phyloP scores from a whole-genome alignment of 1,140 invertebrate genomes.

The Zaprionus davidi region DNA sequence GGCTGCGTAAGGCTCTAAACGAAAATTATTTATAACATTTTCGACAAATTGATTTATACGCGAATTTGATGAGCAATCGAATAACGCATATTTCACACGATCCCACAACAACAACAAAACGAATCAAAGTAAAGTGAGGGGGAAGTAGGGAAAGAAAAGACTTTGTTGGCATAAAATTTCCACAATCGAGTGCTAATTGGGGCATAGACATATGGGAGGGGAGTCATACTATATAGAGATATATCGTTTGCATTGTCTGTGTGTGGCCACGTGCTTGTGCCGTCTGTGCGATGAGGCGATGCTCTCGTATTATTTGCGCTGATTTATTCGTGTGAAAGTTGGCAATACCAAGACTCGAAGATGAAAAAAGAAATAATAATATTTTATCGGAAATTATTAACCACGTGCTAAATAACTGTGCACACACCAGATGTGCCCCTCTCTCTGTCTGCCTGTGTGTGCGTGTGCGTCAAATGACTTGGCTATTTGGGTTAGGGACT shows the following conservation, averaged over 20 bases:
- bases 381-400: slow-evolving; percentile 74
- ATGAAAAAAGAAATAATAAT: slow-evolving; percentile 11
- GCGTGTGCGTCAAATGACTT: slow-evolving; percentile 54
- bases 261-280: slow-evolving; percentile 27
- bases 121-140: neutral
- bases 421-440: slow-evolving; percentile 40
- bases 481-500: slow-evolving; percentile 72
- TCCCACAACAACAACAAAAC: slow-evolving; percentile 30
- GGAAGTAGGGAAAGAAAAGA: slow-evolving; percentile 14
- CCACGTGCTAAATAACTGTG: slow-evolving; percentile 62
- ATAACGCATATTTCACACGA: slow-evolving; percentile 62
- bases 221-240: slow-evolving; percentile 15
- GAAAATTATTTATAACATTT: slow-evolving; percentile 75
- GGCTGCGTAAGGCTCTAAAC: slow-evolving; percentile 55
- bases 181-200: slow-evolving; percentile 77
- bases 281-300: slow-evolving; percentile 1
- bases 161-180: slow-evolving; percentile 72
- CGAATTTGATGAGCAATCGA: slow-evolving; percentile 70
- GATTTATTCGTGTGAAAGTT: slow-evolving; percentile 42
- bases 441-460: neutral
- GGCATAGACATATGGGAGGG: slow-evolving; percentile 23
- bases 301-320: slow-evolving; percentile 5
- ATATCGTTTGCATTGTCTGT: slow-evolving; percentile 8
- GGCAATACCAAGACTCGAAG: slow-evolving; percentile 10
- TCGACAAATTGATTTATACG: slow-evolving; percentile 67